Percentiles rank a stretch among this genome's conserved stretches.
These are phyloP conservation scores for Heliconius ismenius DNA, from an alignment of 2,888 invertebrate species.

Conservation along the genomic window DNA sequence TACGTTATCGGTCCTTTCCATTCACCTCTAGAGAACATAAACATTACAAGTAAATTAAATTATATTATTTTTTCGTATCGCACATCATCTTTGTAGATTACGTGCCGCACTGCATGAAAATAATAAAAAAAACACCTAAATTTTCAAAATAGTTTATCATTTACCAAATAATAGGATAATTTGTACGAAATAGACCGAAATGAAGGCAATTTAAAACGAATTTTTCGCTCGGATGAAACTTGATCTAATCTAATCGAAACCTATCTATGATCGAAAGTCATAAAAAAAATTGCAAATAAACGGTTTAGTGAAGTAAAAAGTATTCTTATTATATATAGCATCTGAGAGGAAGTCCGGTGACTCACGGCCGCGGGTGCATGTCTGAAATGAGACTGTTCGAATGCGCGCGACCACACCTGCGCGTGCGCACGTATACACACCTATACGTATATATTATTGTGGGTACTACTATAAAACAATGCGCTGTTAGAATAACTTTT, in stretches of 20 bases:
- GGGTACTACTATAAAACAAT: conserved; percentile 5
- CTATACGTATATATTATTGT: background rate
- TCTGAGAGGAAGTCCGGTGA: conserved; percentile 38
- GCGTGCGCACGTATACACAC: conserved; percentile 11
- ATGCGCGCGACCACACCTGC: conserved; percentile 30
- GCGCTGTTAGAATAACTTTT: background rate
- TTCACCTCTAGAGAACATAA: conserved; percentile 2
- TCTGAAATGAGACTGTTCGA: conserved; percentile 32
- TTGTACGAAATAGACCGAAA: background rate
- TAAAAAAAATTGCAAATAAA: conserved; percentile 7
- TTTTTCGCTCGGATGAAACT: conserved; percentile 14
- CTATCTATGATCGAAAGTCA: background rate
- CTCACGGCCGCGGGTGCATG: conserved; percentile 33
- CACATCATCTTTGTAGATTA: background rate
- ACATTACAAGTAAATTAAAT: background rate
- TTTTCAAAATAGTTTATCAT: background rate
- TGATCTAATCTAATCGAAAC: no score
- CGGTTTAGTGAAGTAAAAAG: conserved; percentile 11
- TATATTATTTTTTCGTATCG: background rate
- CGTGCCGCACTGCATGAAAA: background rate
- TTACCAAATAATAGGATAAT: background rate
- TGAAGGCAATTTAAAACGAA: conserved; percentile 21
- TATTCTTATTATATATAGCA: conserved; percentile 23
- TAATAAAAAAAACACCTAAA: background rate
- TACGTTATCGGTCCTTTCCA: conserved; percentile 2